Evolutionary conservation across 2,113 vertebrate genomes (phyloP), one percentile per base, ranked within the genome.

Genomic region (Alosa alosa): DNA sequence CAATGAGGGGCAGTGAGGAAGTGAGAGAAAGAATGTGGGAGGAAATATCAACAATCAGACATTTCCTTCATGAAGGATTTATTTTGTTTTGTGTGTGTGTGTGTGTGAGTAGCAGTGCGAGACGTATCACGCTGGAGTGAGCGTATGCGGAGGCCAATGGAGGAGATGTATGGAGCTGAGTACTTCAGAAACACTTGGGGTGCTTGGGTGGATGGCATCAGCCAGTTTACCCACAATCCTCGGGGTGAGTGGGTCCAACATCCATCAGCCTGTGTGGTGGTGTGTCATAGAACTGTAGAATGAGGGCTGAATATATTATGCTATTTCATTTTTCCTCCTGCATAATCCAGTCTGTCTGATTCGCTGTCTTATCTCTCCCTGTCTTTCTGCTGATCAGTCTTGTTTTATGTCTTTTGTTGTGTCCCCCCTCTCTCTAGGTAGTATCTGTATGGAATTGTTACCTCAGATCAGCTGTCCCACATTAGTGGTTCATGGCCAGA

Each of bases 91-190:
- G 25, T 75, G 11, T 75, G 25, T 36, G 68, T 36, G 25, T 36
- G 6, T 55, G 25, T 86, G 18, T 83, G 5, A 5, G 25, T 36
- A 99, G 98, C 93, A 11, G 95, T 99, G 84, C 91, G 95, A 46
- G 97, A 99, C 83, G 95, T 99, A 84, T 96, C 96, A 52, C 95
- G 91, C 57, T 99, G 97, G 97, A 99, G 96, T 57, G 94, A 94
- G 39, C 96, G 91, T 84, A 93, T 95, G 89, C 96, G 91, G 89
- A 93, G 96, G 88, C 97, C 97, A 0, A 93, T 99, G 89, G 97
- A 98, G 93, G 94, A 96, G 87, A 87, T 98, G 31, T 98, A 99
- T 31, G 97, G 97, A 20, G 88, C 90, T 0, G 89, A 96, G 52
- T 95, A 94, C 89, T 96, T 99, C 0, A 93, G 95, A 87, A 92